Evolutionary conservation across 2,113 vertebrate genomes (phyloP).

Genomic region (Hippocampus zosterae): DNA sequence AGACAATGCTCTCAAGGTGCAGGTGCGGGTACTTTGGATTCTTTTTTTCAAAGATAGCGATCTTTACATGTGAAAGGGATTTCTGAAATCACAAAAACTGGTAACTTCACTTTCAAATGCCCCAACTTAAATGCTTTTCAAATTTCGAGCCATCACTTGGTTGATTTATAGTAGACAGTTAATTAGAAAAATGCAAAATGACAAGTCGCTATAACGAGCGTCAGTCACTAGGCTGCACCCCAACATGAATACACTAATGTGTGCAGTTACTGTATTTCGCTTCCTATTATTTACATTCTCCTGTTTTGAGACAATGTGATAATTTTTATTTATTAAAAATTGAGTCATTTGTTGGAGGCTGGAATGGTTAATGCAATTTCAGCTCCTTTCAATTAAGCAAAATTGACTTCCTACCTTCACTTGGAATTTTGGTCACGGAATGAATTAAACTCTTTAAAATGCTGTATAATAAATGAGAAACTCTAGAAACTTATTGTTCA

Average conservation of each 20-base stretch:
- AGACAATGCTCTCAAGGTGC: conserved; percentile 62
- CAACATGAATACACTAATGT: no score
- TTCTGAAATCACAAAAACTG: background rate
- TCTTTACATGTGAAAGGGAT: background rate
- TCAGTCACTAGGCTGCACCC: no score
- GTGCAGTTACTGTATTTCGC: no score
- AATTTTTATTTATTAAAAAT: no score
- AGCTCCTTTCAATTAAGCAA: background rate
- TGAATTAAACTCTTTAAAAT: no score
- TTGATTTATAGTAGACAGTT: background rate
- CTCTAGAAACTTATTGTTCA: background rate
- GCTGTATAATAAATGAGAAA: no score
- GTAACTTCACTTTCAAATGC: background rate
- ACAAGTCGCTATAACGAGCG: no score
- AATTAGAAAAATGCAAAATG: background rate
- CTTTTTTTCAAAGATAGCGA: conserved; percentile 82
- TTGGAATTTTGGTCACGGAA: background rate
- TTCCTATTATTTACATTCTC: no score
- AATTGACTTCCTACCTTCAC: no score
- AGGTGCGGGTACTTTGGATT: conserved; percentile 75
- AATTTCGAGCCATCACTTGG: background rate
- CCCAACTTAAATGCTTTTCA: background rate
- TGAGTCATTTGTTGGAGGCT: no score
- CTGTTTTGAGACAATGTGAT: no score
- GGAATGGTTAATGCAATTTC: background rate